A percentile compares a stretch with the other conserved stretches of the same genome.
Conservation (phyloP, 2,888 invertebrate genomes). For the Drosophila histrio region DNA sequence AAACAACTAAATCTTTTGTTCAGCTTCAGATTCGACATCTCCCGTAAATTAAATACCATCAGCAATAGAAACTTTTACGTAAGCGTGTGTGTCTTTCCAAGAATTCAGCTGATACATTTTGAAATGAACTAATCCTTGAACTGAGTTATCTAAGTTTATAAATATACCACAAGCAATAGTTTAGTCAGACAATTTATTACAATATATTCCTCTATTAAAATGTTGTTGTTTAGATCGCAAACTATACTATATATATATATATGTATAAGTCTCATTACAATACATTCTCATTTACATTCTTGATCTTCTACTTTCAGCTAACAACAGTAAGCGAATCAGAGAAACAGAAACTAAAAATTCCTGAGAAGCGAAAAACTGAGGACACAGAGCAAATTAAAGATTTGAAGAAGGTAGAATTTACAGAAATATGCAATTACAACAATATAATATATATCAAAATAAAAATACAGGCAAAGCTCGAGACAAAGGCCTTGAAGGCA, state of each 20-base stretch:
- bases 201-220: no score
- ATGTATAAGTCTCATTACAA: not conserved
- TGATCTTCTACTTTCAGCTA: conserved; percentile 78
- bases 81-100: not conserved
- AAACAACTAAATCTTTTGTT: conserved; percentile 19
- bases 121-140: not conserved
- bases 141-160: not conserved
- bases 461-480: conserved; percentile 89
- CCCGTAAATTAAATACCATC: conserved; percentile 3
- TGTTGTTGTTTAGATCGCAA: no score
- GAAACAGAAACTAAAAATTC: conserved; percentile 87
- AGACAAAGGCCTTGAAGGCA: conserved; percentile 95
- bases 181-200: no score
- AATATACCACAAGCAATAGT: no score
- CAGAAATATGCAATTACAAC: not conserved
- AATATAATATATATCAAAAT: not conserved
- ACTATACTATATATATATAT: no score
- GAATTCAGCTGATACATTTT: conserved; percentile 2
- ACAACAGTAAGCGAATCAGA: conserved; percentile 86
- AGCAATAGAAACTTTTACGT: conserved; percentile 8
- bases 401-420: conserved; percentile 90
- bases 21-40: not conserved
- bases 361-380: conserved; percentile 93
- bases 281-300: conserved; percentile 8
- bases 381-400: conserved; percentile 92